Conservation (phyloP, 1,140 invertebrate species). For the Drosophila repletoides region DNA sequence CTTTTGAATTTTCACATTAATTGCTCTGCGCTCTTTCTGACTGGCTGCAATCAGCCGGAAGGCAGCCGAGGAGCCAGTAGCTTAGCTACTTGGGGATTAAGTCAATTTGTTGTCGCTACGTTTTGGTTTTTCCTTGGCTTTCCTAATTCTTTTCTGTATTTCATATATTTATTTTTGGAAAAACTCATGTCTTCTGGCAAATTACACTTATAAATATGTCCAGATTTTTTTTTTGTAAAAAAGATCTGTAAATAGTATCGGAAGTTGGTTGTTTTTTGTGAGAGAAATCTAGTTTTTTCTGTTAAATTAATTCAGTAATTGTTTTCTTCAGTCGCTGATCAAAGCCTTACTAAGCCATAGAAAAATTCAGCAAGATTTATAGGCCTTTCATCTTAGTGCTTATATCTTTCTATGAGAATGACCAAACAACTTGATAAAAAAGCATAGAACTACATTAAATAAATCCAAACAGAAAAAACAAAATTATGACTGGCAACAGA, state of each 20-base stretch:
- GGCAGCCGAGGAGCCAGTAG: constrained; percentile 9
- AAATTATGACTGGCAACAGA: constrained; percentile 21
- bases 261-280: too few relatives aligned
- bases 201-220: background rate
- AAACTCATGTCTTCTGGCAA: background rate
- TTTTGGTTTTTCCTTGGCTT: constrained; percentile 9
- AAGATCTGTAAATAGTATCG: too few relatives aligned
- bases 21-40: constrained; percentile 51
- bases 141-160: background rate
- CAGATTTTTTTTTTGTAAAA: too few relatives aligned
- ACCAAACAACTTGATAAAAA: too few relatives aligned
- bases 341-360: too few relatives aligned
- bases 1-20: constrained; percentile 76
- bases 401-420: too few relatives aligned
- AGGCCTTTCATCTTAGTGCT: too few relatives aligned
- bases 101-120: constrained; percentile 58
- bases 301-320: too few relatives aligned
- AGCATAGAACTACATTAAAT: background rate
- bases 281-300: too few relatives aligned
- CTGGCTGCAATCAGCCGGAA: constrained; percentile 58
- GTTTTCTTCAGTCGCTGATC: too few relatives aligned
- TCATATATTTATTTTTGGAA: background rate
- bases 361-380: too few relatives aligned
- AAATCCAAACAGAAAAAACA: background rate
- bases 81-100: constrained; percentile 75